phyloP scores from a whole-genome alignment of 2,888 invertebrate species.

The Melanchra persicariae region DNA sequence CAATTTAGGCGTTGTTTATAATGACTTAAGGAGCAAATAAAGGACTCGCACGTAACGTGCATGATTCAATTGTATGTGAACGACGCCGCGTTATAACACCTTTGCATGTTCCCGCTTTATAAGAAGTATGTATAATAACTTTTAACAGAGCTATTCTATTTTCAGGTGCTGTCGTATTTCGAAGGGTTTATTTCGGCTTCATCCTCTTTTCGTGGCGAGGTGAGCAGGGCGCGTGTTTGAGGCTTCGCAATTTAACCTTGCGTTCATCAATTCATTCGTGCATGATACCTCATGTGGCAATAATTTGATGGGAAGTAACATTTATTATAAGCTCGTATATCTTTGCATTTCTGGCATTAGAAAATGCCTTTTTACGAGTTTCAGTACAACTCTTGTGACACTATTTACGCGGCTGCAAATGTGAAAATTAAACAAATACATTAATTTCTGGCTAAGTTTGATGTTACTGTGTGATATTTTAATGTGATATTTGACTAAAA shows the following conservation, averaged over 20 bases:
- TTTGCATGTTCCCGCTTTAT: slow-evolving; percentile 22
- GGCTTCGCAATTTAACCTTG: slow-evolving; percentile 13
- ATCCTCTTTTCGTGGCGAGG: slow-evolving; percentile 23
- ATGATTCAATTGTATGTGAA: slow-evolving; percentile 59
- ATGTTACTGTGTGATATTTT: neutral
- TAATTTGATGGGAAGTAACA: slow-evolving; percentile 2
- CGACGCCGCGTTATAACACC: slow-evolving; percentile 42
- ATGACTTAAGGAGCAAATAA: slow-evolving; percentile 47
- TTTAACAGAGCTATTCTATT: slow-evolving; percentile 37
- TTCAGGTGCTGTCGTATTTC: slow-evolving; percentile 40
- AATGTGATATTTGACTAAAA: neutral
- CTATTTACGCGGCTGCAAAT: neutral
- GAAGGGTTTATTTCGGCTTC: slow-evolving; percentile 35
- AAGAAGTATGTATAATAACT: slow-evolving; percentile 42
- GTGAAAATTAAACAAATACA: neutral
- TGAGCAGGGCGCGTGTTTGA: slow-evolving; percentile 4
- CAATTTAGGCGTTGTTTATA: slow-evolving; percentile 54
- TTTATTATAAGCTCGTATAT: neutral
- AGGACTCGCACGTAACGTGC: slow-evolving; percentile 50
- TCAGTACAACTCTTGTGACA: neutral
- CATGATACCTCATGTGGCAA: neutral
- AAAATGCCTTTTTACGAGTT: neutral
- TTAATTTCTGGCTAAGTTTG: neutral
- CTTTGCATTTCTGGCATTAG: neutral
- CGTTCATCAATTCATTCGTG: slow-evolving; percentile 20